Conservation (phyloP, 1,140 invertebrate genomes). For the Ceratitis capitata region DNA sequence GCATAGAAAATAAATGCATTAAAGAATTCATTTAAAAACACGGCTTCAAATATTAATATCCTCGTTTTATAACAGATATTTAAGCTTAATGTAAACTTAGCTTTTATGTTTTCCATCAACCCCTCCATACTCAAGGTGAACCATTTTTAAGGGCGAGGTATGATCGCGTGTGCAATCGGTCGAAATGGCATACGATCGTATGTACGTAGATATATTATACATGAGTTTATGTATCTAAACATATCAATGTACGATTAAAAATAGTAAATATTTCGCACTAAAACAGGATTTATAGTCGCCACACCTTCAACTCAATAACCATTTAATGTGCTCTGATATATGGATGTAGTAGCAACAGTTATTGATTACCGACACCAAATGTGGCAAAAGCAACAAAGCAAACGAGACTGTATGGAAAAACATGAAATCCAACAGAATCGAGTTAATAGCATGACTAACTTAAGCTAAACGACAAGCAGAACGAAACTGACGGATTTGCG, state of each 20-base stretch:
- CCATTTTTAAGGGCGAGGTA: neutral
- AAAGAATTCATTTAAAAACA: too few species aligned
- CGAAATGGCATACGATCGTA: neutral
- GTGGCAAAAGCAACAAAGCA: neutral
- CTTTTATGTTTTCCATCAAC: too few species aligned
- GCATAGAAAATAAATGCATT: too few species aligned
- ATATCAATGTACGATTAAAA: neutral
- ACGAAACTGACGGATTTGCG: neutral
- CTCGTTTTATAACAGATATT: too few species aligned
- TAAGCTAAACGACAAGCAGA: neutral
- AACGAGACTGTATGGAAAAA: neutral
- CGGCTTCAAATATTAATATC: too few species aligned
- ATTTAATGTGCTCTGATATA: constrained; percentile 23
- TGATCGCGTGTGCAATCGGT: neutral
- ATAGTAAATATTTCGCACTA: neutral
- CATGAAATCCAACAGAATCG: neutral
- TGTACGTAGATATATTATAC: too few species aligned
- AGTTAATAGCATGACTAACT: neutral
- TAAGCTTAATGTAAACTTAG: neutral
- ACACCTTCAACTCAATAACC: constrained; percentile 13
- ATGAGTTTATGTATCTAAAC: too few species aligned
- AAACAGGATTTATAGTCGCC: constrained; percentile 16
- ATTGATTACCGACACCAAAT: neutral
- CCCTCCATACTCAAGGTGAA: neutral
- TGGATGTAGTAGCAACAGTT: neutral